Base-by-base conservation (phyloP, 2,113 vertebrate genomes). In the Axis porcinus region DNA sequence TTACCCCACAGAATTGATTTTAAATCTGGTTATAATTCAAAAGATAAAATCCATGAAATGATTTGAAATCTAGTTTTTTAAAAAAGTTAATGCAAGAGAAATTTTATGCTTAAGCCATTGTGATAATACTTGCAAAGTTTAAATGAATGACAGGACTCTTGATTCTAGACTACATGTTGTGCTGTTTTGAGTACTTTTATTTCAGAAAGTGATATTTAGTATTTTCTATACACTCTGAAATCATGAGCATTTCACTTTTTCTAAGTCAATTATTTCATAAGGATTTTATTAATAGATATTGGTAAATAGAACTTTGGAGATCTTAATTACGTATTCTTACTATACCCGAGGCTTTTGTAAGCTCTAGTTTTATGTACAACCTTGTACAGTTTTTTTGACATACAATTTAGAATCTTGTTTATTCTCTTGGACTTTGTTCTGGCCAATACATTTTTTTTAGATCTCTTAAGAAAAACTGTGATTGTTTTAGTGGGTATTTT, bases 401-500 rank as follows among this genome's bases (percentile, higher is more conserved):
- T 98, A 97, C 93, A 98, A 62, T 95, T 97, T 55, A 97, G 70
- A 98, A 98, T 97, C 94, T 97, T 98, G 97, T 87, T 98, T 98
- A 98, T 94, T 98, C 97, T 98, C 97, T 98, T 98, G 95, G 97
- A 98, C 98, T 94, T 93, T 98, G 93, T 93, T 98, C 97, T 97
- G 95, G 98, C 86, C 97, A 96, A 98, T 95, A 93, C 98, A 96
- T 98, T 98, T 98, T 98, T 98, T 96, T 95, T 89, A 76, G 96
- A 97, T 91, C 95, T 97, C 97, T 97, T 96, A 97, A 98, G 98
- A 98, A 97, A 97, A 99, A 97, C 94, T 98, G 98, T 99, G 98
- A 98, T 97, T 98, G 98, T 97, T 98, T 98, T 97, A 97, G 98
- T 98, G 97, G 98, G 97, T 98, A 97, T 97, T 98, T 96, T 98